phyloP scores from a whole-genome alignment of 2,888 invertebrate genomes.

The Melieria picta region DNA sequence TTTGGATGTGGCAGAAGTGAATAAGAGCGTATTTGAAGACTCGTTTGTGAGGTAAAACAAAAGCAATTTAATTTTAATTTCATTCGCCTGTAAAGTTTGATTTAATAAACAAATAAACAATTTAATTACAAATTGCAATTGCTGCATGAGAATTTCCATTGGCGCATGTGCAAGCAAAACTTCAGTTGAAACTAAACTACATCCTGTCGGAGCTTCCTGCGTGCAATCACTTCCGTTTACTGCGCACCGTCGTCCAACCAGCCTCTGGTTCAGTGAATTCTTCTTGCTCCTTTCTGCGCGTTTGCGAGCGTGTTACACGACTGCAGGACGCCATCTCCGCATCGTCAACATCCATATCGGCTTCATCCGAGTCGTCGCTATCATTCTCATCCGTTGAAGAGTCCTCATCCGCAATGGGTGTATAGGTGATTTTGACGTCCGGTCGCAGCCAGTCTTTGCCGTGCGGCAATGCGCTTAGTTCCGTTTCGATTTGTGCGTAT shows the following conservation, averaged over 20 bases:
- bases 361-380: conserved; percentile 57
- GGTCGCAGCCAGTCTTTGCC: conserved; percentile 71
- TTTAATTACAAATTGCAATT: no score
- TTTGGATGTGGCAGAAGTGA: conserved; percentile 57
- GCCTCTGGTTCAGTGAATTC: conserved; percentile 68
- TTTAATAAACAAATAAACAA: no score
- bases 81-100: not conserved
- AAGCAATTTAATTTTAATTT: not conserved
- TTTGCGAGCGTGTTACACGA: conserved; percentile 50
- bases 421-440: conserved; percentile 66
- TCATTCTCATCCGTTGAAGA: conserved; percentile 66
- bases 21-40: conserved; percentile 44
- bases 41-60: not conserved
- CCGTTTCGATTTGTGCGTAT: conserved; percentile 69
- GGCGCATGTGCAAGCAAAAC: no score
- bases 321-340: conserved; percentile 38
- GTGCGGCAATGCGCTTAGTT: conserved; percentile 71
- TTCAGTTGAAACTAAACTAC: no score
- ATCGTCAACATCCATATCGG: conserved; percentile 50
- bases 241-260: conserved; percentile 75
- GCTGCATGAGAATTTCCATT: no score
- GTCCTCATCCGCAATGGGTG: conserved; percentile 52
- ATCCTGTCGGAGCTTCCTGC: no score
- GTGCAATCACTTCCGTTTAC: conserved; percentile 65
- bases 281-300: conserved; percentile 48